Conservation (phyloP, 2,888 invertebrate species). For the Portevinia maculata region DNA sequence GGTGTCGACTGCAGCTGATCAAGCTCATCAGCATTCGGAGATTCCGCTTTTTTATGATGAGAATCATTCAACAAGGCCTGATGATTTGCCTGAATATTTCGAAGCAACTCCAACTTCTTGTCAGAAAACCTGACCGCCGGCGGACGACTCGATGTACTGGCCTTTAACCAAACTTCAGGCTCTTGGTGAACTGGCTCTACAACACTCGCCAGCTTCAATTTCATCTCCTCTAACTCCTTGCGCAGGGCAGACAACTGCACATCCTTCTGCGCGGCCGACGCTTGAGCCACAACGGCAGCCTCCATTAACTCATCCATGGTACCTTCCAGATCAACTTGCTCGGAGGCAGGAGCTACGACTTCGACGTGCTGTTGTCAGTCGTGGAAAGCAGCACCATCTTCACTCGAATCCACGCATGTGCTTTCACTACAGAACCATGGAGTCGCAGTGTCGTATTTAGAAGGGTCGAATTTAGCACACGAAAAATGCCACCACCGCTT, state of each 20-base stretch:
- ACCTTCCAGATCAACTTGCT: neutral
- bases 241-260: constrained; percentile 2
- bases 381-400: too few species aligned
- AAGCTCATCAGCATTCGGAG: neutral
- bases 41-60: neutral
- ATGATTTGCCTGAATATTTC: constrained; percentile 4
- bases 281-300: constrained; percentile 20
- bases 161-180: neutral
- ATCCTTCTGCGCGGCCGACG: constrained; percentile 17
- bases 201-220: neutral
- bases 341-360: neutral
- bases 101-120: neutral
- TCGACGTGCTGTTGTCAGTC: neutral
- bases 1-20: neutral
- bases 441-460: neutral
- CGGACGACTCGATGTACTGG: neutral
- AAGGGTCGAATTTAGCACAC: constrained; percentile 22
- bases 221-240: constrained; percentile 24
- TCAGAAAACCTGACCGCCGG: neutral
- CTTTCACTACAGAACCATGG: constrained; percentile 16
- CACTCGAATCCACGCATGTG: neutral
- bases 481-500: constrained; percentile 32
- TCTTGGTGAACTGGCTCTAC: neutral
- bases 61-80: neutral
- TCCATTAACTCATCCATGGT: neutral